phyloP scores from a whole-genome alignment of 2,113 vertebrate species.

The Hymenochirus boettgeri region DNA sequence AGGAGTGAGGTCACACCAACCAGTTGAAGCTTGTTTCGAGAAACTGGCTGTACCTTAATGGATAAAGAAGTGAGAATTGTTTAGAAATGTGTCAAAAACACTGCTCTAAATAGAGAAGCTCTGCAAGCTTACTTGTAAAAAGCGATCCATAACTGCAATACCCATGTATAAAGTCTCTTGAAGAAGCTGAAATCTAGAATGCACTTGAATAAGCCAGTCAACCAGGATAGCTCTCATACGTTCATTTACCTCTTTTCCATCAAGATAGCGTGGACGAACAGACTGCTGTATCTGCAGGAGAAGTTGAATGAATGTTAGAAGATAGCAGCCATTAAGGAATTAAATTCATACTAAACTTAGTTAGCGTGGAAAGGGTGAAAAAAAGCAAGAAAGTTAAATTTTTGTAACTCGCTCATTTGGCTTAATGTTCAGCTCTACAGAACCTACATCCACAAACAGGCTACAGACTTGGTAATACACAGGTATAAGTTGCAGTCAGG shows the following conservation, averaged over 20 bases:
- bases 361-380: neutral
- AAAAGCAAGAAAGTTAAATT: neutral
- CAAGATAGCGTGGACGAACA: constrained; percentile 69
- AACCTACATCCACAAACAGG: no score
- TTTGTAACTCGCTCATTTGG: no score
- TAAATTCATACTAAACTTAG: no score
- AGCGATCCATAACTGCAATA: constrained; percentile 83
- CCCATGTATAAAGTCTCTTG: constrained; percentile 93
- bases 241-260: constrained; percentile 72
- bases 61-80: neutral
- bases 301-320: neutral
- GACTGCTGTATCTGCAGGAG: constrained; percentile 70
- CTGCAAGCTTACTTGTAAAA: constrained; percentile 71
- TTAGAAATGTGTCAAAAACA: neutral
- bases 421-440: no score
- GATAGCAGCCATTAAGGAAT: no score
- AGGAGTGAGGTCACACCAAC: constrained; percentile 85
- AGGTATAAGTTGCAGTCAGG: no score
- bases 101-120: neutral
- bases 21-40: constrained; percentile 82
- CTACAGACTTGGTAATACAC: no score
- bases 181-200: constrained; percentile 84
- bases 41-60: constrained; percentile 72
- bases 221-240: constrained; percentile 86
- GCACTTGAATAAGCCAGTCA: constrained; percentile 93